Conservation (phyloP, 2,113 vertebrate genomes). For the Hydropotes inermis region DNA sequence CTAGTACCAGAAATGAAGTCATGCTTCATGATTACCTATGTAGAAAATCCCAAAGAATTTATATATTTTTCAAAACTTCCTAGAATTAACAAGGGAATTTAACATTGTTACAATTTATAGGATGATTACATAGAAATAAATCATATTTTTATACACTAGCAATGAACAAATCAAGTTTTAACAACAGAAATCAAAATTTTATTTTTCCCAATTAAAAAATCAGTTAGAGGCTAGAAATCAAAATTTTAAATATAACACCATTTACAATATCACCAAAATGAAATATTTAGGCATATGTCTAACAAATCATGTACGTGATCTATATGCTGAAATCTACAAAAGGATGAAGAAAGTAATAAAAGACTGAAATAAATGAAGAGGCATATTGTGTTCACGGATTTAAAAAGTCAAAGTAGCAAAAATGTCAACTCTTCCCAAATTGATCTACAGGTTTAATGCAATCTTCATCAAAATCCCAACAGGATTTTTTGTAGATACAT, state of each 20-base stretch:
- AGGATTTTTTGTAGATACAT: not conserved
- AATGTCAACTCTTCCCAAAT: not conserved
- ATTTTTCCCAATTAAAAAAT: no score
- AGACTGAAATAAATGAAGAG: not conserved
- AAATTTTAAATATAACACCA: not conserved
- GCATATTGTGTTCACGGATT: not conserved
- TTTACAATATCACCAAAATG: not conserved
- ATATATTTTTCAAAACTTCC: not conserved
- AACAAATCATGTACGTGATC: not conserved
- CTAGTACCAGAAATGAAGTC: not conserved
- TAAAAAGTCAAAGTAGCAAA: not conserved
- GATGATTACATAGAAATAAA: not conserved
- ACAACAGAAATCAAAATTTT: not conserved
- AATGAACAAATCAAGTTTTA: not conserved
- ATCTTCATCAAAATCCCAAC: not conserved
- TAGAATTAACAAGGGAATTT: not conserved
- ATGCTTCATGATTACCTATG: not conserved
- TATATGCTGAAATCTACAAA: not conserved
- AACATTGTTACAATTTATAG: not conserved
- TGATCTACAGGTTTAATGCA: not conserved
- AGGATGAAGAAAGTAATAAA: not conserved
- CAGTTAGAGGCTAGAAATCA: no score
- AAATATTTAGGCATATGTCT: not conserved
- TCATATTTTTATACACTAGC: not conserved
- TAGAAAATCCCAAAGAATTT: not conserved